Evolutionary conservation across 2,888 invertebrate species (phyloP), one percentile per base, ranked within the genome.

Genomic region (Bimastos eiseni): DNA sequence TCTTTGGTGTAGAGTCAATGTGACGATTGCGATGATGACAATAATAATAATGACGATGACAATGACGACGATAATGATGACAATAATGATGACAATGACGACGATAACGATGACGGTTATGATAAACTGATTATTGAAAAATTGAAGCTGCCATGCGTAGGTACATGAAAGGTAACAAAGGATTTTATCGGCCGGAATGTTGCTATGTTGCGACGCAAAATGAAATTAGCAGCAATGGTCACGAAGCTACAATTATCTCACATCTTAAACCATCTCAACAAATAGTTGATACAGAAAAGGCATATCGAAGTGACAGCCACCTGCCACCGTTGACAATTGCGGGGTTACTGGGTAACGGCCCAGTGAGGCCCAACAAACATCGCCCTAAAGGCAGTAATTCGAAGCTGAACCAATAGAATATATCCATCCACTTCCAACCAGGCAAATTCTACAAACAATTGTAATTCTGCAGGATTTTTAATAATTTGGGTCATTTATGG

Each of bases 51-150:
- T 83, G 91, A 41, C 34, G 38, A 37, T 83, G 91, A 30, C 21
- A 33, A 91, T n/a, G 89, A 36, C 33, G 37, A 55, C 38, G 89
- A 41, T 37, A 84, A 83, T 11, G 89, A 37, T 37, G 83, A 89
- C n/a, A 37, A 89, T 83, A 17, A 37, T 37, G 91, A 83, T 38
- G 49, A 89, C 89, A 38, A 49, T 83, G 88, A 88, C 15, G 90
- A 44, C 41, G 86, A 30, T 88, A 30, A 88, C 88, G 90, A 44
- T 37, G 90, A 70, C n/a, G 90, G 88, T 33, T 88, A 5, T 33
- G 38, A 90, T 30, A 88, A 70, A 70, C 70, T 30, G n/a, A 70
- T n/a, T 70, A n/a, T n/a, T n/a, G 30, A 30, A 70, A 8, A 70
- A n/a, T 70, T 17, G 30, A 70, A 70, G 24, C 5, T 49, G 49